A percentile compares a stretch with the other conserved stretches of the same genome.
These are phyloP conservation scores for Alectura lathami DNA, from an alignment of 2,113 vertebrate genomes.

Conservation along the genomic window DNA sequence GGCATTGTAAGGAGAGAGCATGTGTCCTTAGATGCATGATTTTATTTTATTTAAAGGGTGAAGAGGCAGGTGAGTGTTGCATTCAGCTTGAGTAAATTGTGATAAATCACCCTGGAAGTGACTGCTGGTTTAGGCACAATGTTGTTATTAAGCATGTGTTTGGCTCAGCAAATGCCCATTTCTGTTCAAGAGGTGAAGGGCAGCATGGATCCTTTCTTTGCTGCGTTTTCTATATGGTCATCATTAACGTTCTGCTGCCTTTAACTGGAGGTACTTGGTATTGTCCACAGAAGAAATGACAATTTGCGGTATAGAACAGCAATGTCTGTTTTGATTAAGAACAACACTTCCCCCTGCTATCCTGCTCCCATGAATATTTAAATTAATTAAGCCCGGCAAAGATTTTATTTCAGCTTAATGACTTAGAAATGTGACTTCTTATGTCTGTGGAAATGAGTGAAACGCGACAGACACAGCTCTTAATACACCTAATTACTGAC, in stretches of 20 bases:
- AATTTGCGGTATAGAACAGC: slow-evolving; percentile 57
- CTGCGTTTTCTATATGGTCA: background rate
- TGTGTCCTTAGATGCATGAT: rapidly evolving
- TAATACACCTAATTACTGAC: slow-evolving; percentile 28
- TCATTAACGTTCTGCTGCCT: background rate
- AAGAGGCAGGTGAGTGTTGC: background rate
- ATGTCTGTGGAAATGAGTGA: slow-evolving; percentile 52
- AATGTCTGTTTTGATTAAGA: slow-evolving; percentile 71
- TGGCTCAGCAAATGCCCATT: background rate
- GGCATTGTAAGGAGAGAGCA: background rate
- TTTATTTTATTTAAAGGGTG: background rate
- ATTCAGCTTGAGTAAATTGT: background rate
- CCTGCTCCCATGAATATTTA: slow-evolving; percentile 68
- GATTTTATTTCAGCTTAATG: slow-evolving; percentile 74
- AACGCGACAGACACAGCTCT: slow-evolving; percentile 13
- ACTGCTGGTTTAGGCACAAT: background rate
- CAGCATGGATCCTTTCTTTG: background rate
- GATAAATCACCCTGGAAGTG: background rate
- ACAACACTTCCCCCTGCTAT: slow-evolving; percentile 28
- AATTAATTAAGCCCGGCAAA: slow-evolving; percentile 76
- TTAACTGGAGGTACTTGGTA: background rate
- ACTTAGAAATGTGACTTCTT: slow-evolving; percentile 62
- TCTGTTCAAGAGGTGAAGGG: background rate
- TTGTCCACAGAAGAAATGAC: slow-evolving; percentile 31
- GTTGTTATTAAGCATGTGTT: background rate